Conservation (phyloP, 2,797 vertebrate species). For the Propithecus deckenii region DNA sequence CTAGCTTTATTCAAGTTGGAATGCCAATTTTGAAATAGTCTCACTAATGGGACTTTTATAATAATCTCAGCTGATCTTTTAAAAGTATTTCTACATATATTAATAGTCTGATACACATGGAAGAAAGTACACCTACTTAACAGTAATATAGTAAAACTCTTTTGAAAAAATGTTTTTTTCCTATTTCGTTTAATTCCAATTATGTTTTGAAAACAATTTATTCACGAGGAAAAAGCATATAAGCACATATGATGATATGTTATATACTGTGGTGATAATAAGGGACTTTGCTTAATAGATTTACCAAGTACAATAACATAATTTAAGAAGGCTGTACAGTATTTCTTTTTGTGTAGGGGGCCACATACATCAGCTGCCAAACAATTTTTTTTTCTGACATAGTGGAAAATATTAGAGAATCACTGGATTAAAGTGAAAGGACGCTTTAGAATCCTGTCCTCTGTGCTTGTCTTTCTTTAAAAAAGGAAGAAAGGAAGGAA, state of each 20-base stretch:
- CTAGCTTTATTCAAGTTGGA: background rate
- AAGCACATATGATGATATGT: background rate
- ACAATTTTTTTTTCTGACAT: background rate
- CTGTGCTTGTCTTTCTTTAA: background rate
- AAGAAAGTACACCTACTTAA: slow-evolving; percentile 24
- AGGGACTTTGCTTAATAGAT: background rate
- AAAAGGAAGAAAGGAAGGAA: background rate
- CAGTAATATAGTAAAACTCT: background rate
- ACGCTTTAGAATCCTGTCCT: background rate
- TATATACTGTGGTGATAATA: background rate
- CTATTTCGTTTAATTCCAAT: slow-evolving; percentile 36
- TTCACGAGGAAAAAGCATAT: background rate
- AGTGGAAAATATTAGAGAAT: slow-evolving; percentile 13
- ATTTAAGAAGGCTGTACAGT: background rate
- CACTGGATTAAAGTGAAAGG: background rate
- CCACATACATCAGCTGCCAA: background rate
- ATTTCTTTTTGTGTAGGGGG: slow-evolving; percentile 21
- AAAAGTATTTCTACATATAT: background rate
- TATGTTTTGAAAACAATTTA: slow-evolving; percentile 13
- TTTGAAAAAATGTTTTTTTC: background rate
- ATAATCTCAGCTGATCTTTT: slow-evolving; percentile 19
- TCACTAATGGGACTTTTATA: slow-evolving; percentile 44
- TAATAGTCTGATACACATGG: background rate
- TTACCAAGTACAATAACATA: background rate
- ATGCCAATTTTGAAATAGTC: slow-evolving; percentile 52